These are phyloP conservation scores for Melanotaenia maccullochi DNA, from an alignment of 2,797 vertebrate species.

Conservation along the genomic window DNA sequence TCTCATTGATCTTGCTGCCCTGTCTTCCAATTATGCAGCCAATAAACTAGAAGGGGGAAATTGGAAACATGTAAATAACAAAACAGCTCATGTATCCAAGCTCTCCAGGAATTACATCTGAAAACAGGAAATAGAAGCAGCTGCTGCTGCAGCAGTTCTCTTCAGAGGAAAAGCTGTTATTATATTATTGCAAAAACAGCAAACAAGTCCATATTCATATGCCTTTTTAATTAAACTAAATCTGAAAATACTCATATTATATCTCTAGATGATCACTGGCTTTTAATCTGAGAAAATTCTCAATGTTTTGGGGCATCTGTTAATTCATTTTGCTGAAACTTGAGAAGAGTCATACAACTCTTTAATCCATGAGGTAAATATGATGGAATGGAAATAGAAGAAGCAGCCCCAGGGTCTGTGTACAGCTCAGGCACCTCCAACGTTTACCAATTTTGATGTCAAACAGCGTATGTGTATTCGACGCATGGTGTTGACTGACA, in stretches of 20 bases:
- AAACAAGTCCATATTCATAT: not conserved
- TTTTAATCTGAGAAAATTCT: constrained; percentile 5
- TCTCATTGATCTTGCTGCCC: constrained; percentile 98
- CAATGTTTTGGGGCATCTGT: not conserved
- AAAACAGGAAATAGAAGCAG: constrained; percentile 17
- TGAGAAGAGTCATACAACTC: not conserved
- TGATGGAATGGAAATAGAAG: constrained; percentile 2
- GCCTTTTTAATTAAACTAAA: not conserved
- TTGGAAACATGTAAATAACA: constrained; percentile 56
- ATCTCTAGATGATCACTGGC: not conserved
- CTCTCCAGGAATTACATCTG: constrained; percentile 43
- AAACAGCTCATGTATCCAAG: constrained; percentile 35
- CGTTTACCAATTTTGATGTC: constrained; percentile 9
- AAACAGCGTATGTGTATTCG: constrained; percentile 3
- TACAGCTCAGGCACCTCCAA: not conserved
- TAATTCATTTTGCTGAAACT: not conserved
- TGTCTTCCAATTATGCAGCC: constrained; percentile 98
- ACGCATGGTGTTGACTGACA: constrained; percentile 16
- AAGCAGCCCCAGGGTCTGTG: constrained; percentile 5
- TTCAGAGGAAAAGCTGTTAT: constrained; percentile 6
- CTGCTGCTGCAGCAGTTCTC: not conserved
- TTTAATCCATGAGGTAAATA: not conserved
- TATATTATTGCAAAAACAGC: constrained; percentile 2
- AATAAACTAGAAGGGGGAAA: constrained; percentile 85
- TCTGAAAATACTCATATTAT: not conserved